Evolutionary conservation across 2,888 invertebrate genomes (phyloP).

Genomic region (Oligia latruncula): DNA sequence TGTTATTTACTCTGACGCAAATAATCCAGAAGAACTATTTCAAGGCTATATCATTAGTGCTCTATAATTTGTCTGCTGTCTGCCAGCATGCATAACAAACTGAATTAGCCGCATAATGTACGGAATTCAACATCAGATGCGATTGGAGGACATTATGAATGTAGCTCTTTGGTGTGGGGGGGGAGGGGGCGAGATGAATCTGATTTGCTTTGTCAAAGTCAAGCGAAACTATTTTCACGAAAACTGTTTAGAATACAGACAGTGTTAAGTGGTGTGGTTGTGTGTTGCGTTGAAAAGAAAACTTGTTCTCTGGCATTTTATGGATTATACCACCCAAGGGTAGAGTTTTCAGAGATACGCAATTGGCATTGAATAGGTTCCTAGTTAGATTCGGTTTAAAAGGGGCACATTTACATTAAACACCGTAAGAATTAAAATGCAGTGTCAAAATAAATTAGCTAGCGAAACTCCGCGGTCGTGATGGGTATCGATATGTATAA

Average conservation of each 20-base stretch:
- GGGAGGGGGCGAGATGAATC: background rate
- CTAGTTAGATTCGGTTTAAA: background rate
- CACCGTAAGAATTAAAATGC: background rate
- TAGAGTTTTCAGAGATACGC: background rate
- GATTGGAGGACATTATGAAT: slow-evolving; percentile 1
- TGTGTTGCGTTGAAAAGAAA: background rate
- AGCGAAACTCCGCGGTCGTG: background rate
- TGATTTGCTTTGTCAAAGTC: slow-evolving; percentile 19
- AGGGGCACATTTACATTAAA: background rate
- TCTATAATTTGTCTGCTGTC: background rate
- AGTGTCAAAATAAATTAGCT: background rate
- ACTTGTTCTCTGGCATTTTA: background rate
- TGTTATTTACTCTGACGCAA: slow-evolving; percentile 12
- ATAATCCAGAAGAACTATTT: background rate
- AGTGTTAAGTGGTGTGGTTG: background rate
- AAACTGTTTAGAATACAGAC: background rate
- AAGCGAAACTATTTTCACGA: background rate
- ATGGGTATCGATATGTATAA: too few relatives aligned
- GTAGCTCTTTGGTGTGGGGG: background rate
- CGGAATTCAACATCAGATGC: background rate
- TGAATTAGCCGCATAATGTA: background rate
- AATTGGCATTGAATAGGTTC: background rate
- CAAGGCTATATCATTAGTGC: background rate
- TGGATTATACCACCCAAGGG: background rate
- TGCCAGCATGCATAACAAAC: background rate